Base-by-base conservation (phyloP, 1,140 invertebrate genomes). In the Rhopalosiphum maidis region DNA sequence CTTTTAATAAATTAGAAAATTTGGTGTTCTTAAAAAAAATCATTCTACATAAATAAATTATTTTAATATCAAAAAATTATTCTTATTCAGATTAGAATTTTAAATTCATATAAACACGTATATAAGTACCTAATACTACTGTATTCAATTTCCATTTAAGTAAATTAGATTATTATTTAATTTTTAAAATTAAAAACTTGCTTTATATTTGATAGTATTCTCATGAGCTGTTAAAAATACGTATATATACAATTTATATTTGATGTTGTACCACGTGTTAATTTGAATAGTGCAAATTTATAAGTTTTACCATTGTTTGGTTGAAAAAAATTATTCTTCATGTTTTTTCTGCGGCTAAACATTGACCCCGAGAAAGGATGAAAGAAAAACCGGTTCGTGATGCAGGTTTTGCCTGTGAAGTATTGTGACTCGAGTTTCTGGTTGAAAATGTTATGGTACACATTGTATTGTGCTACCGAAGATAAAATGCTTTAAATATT, bases 321-420 rank as follows among this genome's bases (percentile, higher is more conserved):
- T 41, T 60, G 55, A 55, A 25, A 93, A 83, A 85, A 93, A 85
- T 83, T 93, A 86, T 51, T 93, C 91, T 86, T 54, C 82, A 41
- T 85, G 77, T 93, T 93, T 54, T 18, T 93, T 51, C 48, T 43
- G 43, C 18, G 30, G 55, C 48, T 93, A 93, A 93, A 93, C 91
- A 93, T 86, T 93, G 91, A 93, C 91, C 91, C 91, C 91, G 35
- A 54, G 82, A 86, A 51, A 55, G 25, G 82, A 86, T 51, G 82
- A 93, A 93, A 92, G 91, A 92, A 93, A 90, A 93, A 93, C 91
- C 91, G 91, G 91, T 93, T 93, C 82, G 48, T 25, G 22, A 93
- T 93, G 91, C 91, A 93, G 77, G 91, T 93, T 92, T 83, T 93
- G 82, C 23, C 82, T 93, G 48, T 93, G 51, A 93, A 93, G 91